Evolutionary conservation across 2,113 vertebrate species (phyloP), one percentile per base, ranked within the genome.

Genomic region (Spheniscus mendiculus): DNA sequence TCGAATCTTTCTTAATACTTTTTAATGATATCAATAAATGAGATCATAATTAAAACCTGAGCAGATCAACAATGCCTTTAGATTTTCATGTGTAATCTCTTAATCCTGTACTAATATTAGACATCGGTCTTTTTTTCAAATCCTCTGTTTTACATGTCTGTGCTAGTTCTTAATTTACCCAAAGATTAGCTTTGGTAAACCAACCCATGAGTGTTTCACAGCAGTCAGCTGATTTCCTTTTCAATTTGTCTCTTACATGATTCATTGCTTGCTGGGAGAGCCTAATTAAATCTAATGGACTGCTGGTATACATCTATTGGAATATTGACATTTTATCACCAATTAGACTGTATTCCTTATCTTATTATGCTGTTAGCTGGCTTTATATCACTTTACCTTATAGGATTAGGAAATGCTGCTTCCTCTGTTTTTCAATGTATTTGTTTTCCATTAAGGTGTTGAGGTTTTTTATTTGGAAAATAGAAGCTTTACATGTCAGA

Each of bases 271-370:
- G 65, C 81, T 96, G 89, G 96, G 93, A 90, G 85, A 86, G 52
- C 71, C 82, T 97, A 97, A 98, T 98, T 96, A 98, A 96, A 82
- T 96, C 80, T 93, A 96, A 97, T 96, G 91, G 90, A 91, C 89
- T 97, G 50, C 66, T 89, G 80, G 92, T 76, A 45, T 96, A 82
- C 21, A 47, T 87, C 94, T 97, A 97, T 94, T 92, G 91, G 82
- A 90, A 96, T 98, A 98, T 95, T 97, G 97, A 97, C 66, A 96
- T 97, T 97, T 98, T 93, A 97, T 95, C 86, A 97, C 83, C 79
- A 95, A 93, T 97, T 98, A 97, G 67, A 83, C 79, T 87, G 59
- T 38, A 78, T 89, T 89, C 62, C 62, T 98, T 94, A 96, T 96
- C 70, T 83, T 77, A 92, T 84, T 97, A 85, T 88, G 76, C 55